phyloP scores from a whole-genome alignment of 2,113 vertebrate genomes.

The Cromileptes altivelis region DNA sequence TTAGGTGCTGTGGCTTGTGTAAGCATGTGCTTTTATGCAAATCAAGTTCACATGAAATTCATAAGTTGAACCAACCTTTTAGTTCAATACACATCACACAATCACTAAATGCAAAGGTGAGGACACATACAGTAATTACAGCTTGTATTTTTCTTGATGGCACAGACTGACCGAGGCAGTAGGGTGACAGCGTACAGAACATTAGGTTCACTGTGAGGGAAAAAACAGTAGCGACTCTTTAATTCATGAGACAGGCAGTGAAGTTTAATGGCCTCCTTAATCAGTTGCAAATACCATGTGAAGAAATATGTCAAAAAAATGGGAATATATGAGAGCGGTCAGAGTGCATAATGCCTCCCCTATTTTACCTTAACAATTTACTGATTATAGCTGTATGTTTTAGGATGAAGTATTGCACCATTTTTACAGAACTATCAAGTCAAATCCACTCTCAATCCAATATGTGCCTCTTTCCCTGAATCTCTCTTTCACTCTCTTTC shows the following conservation, averaged over 20 bases:
- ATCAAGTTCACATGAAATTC: constrained; percentile 36
- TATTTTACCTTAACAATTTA: constrained; percentile 19
- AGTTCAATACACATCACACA: not conserved
- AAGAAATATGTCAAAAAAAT: constrained; percentile 10
- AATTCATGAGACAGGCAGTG: constrained; percentile 16
- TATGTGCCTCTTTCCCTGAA: constrained; percentile 7
- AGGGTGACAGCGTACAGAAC: not conserved
- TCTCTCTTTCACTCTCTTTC: not conserved
- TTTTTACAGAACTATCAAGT: constrained; percentile 10
- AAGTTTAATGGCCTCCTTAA: constrained; percentile 31
- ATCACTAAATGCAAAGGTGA: constrained; percentile 15
- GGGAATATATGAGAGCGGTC: constrained; percentile 9
- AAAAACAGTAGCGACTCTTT: not conserved
- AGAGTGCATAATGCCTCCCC: not conserved
- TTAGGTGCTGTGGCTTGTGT: constrained; percentile 2
- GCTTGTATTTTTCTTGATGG: constrained; percentile 18
- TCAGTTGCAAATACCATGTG: constrained; percentile 14
- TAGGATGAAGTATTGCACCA: constrained; percentile 12
- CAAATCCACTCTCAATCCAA: constrained; percentile 33
- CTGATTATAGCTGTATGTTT: constrained; percentile 31
- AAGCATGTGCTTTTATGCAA: constrained; percentile 58
- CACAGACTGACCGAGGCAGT: constrained; percentile 6
- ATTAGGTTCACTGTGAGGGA: not conserved
- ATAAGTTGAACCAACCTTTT: constrained; percentile 8
- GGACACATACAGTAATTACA: constrained; percentile 16